Conservation (phyloP, 2,888 invertebrate species). For the Cryptocheilus praepositus region DNA sequence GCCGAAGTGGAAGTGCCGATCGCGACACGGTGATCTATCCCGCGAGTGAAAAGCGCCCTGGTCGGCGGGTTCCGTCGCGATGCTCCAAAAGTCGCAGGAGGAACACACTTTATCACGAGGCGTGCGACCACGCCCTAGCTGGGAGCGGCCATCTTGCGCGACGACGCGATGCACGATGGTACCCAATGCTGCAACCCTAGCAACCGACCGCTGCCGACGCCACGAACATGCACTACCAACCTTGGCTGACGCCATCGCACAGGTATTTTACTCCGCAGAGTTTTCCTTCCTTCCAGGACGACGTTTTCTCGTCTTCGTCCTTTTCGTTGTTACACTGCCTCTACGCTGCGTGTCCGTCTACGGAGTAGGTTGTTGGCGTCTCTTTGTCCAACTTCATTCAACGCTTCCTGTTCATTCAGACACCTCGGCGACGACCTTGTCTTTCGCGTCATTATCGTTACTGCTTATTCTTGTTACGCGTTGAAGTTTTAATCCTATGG, state of each 20-base stretch:
- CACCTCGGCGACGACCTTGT: too few species aligned
- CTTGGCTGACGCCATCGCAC: slow-evolving; percentile 53
- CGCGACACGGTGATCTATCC: slow-evolving; percentile 48
- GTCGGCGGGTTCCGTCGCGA: too few species aligned
- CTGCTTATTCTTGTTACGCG: too few species aligned
- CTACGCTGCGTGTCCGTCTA: too few species aligned
- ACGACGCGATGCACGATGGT: slow-evolving; percentile 64
- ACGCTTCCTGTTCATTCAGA: too few species aligned
- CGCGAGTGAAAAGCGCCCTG: slow-evolving; percentile 43
- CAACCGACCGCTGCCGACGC: slow-evolving; percentile 35
- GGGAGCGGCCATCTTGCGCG: slow-evolving; percentile 72
- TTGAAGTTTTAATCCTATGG: too few species aligned
- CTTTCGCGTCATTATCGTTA: too few species aligned
- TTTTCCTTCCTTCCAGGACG: too few species aligned
- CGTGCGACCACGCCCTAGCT: slow-evolving; percentile 71
- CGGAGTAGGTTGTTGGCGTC: too few species aligned
- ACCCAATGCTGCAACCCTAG: slow-evolving; percentile 60
- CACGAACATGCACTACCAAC: slow-evolving; percentile 37
- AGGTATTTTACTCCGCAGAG: slow-evolving; percentile 47
- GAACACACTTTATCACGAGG: slow-evolving; percentile 40
- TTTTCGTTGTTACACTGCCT: too few species aligned
- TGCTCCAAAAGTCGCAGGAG: slow-evolving; percentile 16
- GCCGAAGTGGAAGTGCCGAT: slow-evolving; percentile 50
- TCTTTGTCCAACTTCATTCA: too few species aligned
- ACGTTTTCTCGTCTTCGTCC: too few species aligned